A percentile compares a stretch with the other conserved stretches of the same genome.
These are phyloP conservation scores for Procambarus clarkii DNA, from an alignment of 1,140 invertebrate species.

Conservation along the genomic window DNA sequence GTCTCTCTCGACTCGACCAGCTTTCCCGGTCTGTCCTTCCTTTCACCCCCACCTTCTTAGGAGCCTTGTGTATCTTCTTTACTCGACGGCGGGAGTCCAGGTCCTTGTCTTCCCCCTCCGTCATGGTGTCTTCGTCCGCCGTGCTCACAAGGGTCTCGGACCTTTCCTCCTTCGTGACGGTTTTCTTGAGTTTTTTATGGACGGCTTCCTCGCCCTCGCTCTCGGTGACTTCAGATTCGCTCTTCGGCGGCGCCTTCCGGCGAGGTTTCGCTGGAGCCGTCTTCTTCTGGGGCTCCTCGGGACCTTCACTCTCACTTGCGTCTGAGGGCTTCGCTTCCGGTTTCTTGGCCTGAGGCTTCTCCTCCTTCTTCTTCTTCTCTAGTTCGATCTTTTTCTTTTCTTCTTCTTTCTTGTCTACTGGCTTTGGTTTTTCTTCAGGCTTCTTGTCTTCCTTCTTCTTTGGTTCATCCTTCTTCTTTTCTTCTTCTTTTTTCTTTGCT, in stretches of 20 bases:
- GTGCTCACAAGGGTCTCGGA: not conserved
- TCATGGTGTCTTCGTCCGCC: conserved; percentile 8
- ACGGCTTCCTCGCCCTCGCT: not conserved
- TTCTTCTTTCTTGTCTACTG: not conserved
- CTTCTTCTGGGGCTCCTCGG: conserved; percentile 52
- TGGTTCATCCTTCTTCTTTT: not conserved
- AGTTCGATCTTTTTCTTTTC: not conserved
- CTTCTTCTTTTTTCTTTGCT: not conserved
- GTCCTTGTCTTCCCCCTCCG: conserved; percentile 24
- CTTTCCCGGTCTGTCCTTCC: conserved; percentile 66
- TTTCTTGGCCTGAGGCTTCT: conserved; percentile 29
- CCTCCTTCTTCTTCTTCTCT: conserved; percentile 11
- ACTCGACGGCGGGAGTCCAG: not conserved
- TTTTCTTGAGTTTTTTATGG: conserved; percentile 4
- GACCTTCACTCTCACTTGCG: conserved; percentile 74
- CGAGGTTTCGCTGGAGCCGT: not conserved
- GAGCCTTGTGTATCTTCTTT: conserved; percentile 12
- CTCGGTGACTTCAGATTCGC: not conserved
- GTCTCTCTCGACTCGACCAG: not conserved
- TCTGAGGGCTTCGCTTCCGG: conserved; percentile 66
- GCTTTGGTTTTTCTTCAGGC: not conserved
- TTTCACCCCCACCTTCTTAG: conserved; percentile 8
- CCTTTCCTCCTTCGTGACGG: not conserved
- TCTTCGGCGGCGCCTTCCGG: not conserved
- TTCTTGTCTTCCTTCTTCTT: not conserved